Base-by-base conservation (phyloP, 2,888 invertebrate species). In the Oxycera nigricornis region DNA sequence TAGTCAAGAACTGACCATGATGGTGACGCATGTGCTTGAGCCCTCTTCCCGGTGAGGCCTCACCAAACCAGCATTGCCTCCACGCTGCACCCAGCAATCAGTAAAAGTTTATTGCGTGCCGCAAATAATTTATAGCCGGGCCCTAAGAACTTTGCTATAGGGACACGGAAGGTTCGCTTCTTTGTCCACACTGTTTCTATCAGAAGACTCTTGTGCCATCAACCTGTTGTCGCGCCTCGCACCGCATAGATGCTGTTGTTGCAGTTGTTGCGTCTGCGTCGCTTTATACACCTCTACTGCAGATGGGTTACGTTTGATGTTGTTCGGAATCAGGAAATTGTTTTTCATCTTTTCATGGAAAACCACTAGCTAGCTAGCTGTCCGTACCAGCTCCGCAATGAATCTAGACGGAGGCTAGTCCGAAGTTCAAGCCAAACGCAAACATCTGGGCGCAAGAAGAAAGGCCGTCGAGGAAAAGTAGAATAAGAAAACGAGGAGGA, bases 331-430 rank as follows among this genome's bases (percentile, higher is more conserved):
- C 52, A 70, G 70, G 70, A 70, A 70, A 70, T 70, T 70, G 70
- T 70, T 70, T 68, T 70, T 31, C 70, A 70, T 52, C 55, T 55
- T 70, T 70, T 70, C 70, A 35, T 28, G 70, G 70, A 70, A 70
- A 68, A 65, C 65, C 39, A 65, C 65, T 30, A 24, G 1, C 11
- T n/a, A 17, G 22, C 11, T 4, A 11, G 55, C 46, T 11, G 46
- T 46, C 17, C 35, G 35, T 35, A 7, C 11, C 35, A 35, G 35
- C n/a, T 11, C 17, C 14, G 46, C 3, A 17, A n/a, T 46, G 46
- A 46, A 17, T 46, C 3, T 3, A 46, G 3, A 46, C 14, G 3
- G 6, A 46, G 46, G 14, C 11, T 3, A 22, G 22, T 9, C 9
- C 20, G 4, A 55, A 20, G 52, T 55, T 3, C 24, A 2, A 6